phyloP scores from a whole-genome alignment of 2,888 invertebrate genomes.

The Eubasilissa splendida region DNA sequence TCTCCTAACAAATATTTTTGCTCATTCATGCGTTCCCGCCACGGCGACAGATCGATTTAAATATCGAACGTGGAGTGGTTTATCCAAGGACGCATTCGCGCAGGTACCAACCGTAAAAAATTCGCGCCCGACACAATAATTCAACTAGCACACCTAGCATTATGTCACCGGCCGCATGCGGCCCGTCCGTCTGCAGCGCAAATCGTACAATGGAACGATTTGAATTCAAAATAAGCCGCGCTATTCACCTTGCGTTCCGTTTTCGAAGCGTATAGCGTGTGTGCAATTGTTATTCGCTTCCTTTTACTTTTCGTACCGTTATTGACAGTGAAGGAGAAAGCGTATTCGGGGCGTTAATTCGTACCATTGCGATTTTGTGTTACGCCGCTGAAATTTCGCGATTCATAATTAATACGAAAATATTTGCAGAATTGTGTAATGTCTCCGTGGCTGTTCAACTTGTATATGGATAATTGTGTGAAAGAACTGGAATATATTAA shows the following conservation, averaged over 20 bases:
- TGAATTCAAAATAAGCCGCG: constrained; percentile 9
- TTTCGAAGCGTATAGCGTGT: not conserved
- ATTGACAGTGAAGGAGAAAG: not conserved
- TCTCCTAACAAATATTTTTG: too few species aligned
- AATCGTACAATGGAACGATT: not conserved
- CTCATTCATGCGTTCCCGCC: too few species aligned
- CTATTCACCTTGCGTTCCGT: not conserved
- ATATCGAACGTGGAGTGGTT: too few species aligned
- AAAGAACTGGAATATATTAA: too few species aligned
- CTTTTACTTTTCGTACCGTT: constrained; percentile 18
- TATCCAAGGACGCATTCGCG: too few species aligned
- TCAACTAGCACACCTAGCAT: too few species aligned
- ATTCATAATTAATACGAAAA: not conserved
- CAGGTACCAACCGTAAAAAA: too few species aligned
- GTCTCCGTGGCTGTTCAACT: too few species aligned
- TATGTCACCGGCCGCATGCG: constrained; percentile 4
- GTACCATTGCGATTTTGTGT: not conserved
- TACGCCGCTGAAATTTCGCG: not conserved
- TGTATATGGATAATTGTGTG: too few species aligned
- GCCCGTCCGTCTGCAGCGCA: not conserved
- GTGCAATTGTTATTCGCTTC: constrained; percentile 4
- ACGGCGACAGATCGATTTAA: too few species aligned
- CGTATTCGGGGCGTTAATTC: not conserved
- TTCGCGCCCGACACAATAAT: too few species aligned
- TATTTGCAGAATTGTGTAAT: too few species aligned